These are phyloP conservation scores for Ectemnius cavifrons DNA, from an alignment of 2,888 invertebrate genomes.

Conservation along the genomic window DNA sequence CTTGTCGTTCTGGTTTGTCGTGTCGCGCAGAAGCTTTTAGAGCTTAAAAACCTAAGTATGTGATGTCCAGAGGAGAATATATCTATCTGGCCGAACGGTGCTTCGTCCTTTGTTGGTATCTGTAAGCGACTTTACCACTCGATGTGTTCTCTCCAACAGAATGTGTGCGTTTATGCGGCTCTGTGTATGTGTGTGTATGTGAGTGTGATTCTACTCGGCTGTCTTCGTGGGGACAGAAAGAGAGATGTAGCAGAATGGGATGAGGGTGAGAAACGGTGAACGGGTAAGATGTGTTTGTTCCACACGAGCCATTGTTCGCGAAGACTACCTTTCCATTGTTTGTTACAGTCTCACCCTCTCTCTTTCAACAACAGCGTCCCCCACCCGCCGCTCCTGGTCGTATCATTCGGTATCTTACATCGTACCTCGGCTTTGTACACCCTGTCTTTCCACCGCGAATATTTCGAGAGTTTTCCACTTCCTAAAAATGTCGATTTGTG, in stretches of 20 bases:
- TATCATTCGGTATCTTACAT: constrained; percentile 63
- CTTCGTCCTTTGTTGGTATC: constrained; percentile 28
- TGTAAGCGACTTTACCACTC: constrained; percentile 19
- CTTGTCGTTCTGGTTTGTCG: background rate
- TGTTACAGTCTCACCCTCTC: constrained; percentile 69
- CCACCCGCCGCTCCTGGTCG: constrained; percentile 54
- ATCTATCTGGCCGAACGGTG: constrained; percentile 26
- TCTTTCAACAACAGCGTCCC: constrained; percentile 55
- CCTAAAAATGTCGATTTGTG: constrained; percentile 26
- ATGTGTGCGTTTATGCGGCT: no score
- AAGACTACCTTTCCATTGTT: constrained; percentile 75
- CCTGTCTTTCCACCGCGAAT: constrained; percentile 33
- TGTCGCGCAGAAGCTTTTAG: constrained; percentile 51
- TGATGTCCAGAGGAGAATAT: constrained; percentile 45
- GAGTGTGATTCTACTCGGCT: background rate
- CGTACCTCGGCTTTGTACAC: constrained; percentile 49
- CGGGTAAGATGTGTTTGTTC: constrained; percentile 76
- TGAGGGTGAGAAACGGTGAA: constrained; percentile 63
- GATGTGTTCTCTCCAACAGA: no score
- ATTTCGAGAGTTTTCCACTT: constrained; percentile 48
- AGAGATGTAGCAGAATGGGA: constrained; percentile 18
- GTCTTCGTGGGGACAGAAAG: background rate
- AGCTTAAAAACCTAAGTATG: constrained; percentile 56
- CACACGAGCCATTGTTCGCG: constrained; percentile 76
- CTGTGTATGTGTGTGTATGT: background rate